Base-by-base conservation (phyloP, 1,140 invertebrate genomes). In the silkworm (Bombyx mori) region DNA sequence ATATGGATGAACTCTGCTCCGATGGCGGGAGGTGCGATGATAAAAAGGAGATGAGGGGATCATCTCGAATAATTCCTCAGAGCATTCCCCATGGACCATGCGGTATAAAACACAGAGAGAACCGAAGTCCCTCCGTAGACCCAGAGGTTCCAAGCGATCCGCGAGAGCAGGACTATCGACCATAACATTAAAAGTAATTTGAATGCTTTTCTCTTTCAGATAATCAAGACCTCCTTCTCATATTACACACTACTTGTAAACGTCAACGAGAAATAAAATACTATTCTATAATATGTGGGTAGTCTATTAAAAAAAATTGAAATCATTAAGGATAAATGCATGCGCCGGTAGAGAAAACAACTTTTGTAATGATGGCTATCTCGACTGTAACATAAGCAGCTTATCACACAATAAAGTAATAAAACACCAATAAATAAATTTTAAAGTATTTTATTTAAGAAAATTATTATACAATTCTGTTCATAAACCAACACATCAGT, bases 381-480 rank as follows among this genome's bases (percentile, higher is more conserved):
- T 12, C 6, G 48, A 49, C 0, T 4, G 8, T 22, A 49, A 7
- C 22, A 49, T 18, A 49, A 18, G 3, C 0, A 42, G 42, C 8
- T 1, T 53, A 53, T 8, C 6, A 42, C 3, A 42, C 1, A 10
- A 12, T 8, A 53, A n/a, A 47, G 9, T 35, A 53, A 51, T 52
- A 60, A 44, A 73, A 71, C 67, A 70, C 64, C 66, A 57, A 66
- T 66, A 67, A 22, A 52, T 55, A 60, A 60, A 53, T 63, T 73
- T 77, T 59, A 71, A 85, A 82, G 75, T 76, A 78, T 82, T 84
- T 86, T 86, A 86, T 86, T 86, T 81, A 83, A 62, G 79, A 86
- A 86, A 35, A 83, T 83, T 77, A 86, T 82, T 83, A 86, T 81
- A 86, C 82, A 86, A 82, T 81, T 77, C 69, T 75, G 69, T 82